Conservation (phyloP, 2,888 invertebrate genomes). For the Melipona bicolor region DNA sequence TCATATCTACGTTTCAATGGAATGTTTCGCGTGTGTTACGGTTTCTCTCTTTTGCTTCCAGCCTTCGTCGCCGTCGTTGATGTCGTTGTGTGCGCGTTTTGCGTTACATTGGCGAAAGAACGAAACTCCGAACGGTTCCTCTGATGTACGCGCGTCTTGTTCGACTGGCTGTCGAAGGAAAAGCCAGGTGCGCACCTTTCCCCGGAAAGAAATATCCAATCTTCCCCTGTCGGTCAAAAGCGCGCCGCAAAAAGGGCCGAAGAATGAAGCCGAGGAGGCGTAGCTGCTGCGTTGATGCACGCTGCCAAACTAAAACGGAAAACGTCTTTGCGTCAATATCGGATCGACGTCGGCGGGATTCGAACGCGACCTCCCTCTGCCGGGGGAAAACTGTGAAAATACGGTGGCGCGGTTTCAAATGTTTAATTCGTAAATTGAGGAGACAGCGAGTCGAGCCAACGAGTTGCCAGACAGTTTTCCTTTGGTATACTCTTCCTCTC, state of each 20-base stretch:
- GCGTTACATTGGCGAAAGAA: slow-evolving; percentile 20
- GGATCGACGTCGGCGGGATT: background rate
- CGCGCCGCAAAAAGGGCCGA: slow-evolving; percentile 59
- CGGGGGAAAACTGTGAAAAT: background rate
- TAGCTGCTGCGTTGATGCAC: slow-evolving; percentile 35
- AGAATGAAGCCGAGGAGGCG: slow-evolving; percentile 46
- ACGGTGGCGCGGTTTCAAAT: background rate
- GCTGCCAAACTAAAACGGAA: slow-evolving; percentile 21
- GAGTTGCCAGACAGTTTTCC: background rate
- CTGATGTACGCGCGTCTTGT: slow-evolving; percentile 37
- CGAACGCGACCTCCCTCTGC: background rate
- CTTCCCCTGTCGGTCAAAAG: slow-evolving; percentile 71
- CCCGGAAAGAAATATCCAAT: slow-evolving; percentile 69
- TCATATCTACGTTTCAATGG: background rate
- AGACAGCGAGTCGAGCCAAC: too few species aligned
- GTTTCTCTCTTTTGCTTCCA: background rate
- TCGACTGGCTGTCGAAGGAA: slow-evolving; percentile 47
- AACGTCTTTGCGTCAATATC: slow-evolving; percentile 41
- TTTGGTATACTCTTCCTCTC: background rate
- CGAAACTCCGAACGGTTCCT: slow-evolving; percentile 17
- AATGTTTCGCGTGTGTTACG: slow-evolving; percentile 39
- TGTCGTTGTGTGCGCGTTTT: slow-evolving; percentile 18
- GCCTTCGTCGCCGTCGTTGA: background rate
- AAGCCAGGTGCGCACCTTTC: slow-evolving; percentile 53
- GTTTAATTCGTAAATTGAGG: background rate